A percentile compares a stretch with the other conserved stretches of the same genome.
phyloP scores from a whole-genome alignment of 2,113 vertebrate species.

The Misgurnus mizolepis region DNA sequence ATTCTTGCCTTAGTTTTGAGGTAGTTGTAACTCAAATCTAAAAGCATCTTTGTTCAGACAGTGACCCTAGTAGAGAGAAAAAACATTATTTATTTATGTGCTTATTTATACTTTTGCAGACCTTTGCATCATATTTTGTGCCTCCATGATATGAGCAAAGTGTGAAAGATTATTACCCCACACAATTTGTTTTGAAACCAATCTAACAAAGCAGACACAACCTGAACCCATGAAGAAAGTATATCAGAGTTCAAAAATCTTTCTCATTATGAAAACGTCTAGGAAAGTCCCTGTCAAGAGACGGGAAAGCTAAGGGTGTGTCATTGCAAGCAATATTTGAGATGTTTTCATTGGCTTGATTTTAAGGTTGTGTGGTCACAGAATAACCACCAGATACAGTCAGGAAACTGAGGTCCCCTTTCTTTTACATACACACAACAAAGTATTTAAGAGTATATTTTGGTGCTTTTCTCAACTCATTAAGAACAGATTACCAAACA shows the following conservation, averaged over 20 bases:
- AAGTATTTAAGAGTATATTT: background rate
- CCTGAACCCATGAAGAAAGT: background rate
- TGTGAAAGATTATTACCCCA: background rate
- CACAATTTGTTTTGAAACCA: slow-evolving; percentile 1
- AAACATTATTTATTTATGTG: background rate
- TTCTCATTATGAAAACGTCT: slow-evolving; percentile 17
- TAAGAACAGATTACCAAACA: background rate
- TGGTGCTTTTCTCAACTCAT: background rate
- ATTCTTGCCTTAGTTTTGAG: background rate
- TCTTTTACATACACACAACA: slow-evolving; percentile 21
- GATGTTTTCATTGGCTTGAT: slow-evolving; percentile 22
- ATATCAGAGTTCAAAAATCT: background rate
- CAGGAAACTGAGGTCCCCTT: background rate
- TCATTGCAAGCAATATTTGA: slow-evolving; percentile 2
- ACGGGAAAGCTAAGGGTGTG: slow-evolving; percentile 32
- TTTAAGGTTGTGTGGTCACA: background rate
- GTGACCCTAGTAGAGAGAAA: background rate
- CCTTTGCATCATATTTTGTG: background rate
- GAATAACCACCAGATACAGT: slow-evolving; percentile 16
- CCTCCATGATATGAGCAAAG: background rate
- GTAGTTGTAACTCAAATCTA: slow-evolving; percentile 4
- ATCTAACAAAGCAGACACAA: slow-evolving; percentile 16
- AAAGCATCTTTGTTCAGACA: slow-evolving; percentile 16
- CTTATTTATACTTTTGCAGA: background rate
- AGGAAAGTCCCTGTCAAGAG: slow-evolving; percentile 37